Conservation (phyloP, 2,113 vertebrate species). For the Pluvianellus socialis region DNA sequence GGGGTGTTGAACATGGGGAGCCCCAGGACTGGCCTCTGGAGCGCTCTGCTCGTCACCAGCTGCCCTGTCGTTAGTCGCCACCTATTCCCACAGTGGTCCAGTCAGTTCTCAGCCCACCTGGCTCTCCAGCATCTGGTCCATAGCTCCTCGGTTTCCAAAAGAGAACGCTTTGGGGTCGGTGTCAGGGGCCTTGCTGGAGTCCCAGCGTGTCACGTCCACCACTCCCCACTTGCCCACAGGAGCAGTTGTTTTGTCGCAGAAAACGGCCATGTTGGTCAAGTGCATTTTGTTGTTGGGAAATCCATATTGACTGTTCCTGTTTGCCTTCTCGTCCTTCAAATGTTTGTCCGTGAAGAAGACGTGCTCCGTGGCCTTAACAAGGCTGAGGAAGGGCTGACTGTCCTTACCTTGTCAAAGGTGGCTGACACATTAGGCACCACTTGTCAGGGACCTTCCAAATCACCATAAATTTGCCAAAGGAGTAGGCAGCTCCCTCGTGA, state of each 20-base stretch:
- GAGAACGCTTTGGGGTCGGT: not conserved
- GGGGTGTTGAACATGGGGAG: not conserved
- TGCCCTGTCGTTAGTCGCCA: not conserved
- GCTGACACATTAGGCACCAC: not conserved
- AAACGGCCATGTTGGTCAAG: not conserved
- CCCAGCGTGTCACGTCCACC: not conserved
- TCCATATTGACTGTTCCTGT: not conserved
- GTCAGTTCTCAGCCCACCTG: not conserved
- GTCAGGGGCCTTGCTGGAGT: not conserved
- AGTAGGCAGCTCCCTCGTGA: rapidly evolving
- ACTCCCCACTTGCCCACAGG: not conserved
- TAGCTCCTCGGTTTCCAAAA: not conserved
- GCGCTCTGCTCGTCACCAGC: not conserved
- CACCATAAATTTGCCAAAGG: not conserved
- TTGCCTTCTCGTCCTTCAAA: not conserved
- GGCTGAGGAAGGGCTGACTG: not conserved
- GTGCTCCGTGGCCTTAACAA: not conserved
- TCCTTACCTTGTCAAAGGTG: not conserved
- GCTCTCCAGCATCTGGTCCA: rapidly evolving
- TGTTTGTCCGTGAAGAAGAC: not conserved
- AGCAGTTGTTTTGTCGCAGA: not conserved
- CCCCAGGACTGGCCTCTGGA: not conserved
- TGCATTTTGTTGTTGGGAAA: not conserved
- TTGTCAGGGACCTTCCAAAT: not conserved
- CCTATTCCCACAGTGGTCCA: rapidly evolving